Evolutionary conservation across 1,140 invertebrate genomes (phyloP), one percentile per base, ranked within the genome.

Genomic region (Neoseiulus cucumeris): DNA sequence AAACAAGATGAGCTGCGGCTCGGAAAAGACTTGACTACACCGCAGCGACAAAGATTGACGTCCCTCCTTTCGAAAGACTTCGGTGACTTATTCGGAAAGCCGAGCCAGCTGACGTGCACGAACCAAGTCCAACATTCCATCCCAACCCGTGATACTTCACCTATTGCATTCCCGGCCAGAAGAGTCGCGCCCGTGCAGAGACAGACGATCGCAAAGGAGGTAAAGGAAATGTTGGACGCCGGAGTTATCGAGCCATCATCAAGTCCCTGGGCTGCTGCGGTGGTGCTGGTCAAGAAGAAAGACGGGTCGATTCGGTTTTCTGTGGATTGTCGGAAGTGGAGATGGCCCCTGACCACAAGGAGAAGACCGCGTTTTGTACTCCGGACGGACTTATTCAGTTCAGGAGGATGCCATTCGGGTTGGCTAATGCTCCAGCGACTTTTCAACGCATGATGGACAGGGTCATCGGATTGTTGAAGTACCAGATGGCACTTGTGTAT

Each of bases 211-310:
- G n/a, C 44, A n/a, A 20, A 64, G 25, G n/a, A 68, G 17, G 30
- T 72, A 9, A 9, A 69, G 22, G 66, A 74, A 42, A 64, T 71
- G 41, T 9, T 39, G 4, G 33, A 39, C 33, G 33, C 4, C 9
- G 33, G 9, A 6, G 9, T 39, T 39, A 9, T 39, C 4, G 33
- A 76, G 68, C 74, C 75, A 0, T 74, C 74, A 6, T 69, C 70
- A 0, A 75, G 73, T 14, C 70, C 75, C 0, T 82, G 79, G 75
- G 70, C 73, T 7, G 73, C 74, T 0, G 79, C 77, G 0, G 68
- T 79, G 0, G 74, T 81, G 0, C 64, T 81, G 9, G 75, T 80
- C 4, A 39, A 73, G 67, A 83, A 83, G 66, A 78, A 78, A 39
- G 76, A 80, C 65, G 74, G 73, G 1, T 68, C 67, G 0, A 68